Conservation (phyloP, 1,140 invertebrate genomes). For the Sesamia nonagrioides region DNA sequence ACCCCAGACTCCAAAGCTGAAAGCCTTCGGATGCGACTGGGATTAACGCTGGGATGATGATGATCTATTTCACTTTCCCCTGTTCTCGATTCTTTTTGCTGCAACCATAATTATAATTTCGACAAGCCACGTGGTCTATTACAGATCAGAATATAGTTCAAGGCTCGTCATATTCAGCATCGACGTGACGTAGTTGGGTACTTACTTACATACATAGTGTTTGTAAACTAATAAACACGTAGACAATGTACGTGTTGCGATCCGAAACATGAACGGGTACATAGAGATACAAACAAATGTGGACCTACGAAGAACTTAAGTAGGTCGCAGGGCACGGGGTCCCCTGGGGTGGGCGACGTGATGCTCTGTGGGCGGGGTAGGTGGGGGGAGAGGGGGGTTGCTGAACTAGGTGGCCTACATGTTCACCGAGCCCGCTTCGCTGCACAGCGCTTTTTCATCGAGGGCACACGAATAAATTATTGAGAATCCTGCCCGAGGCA, state of each 20-base stretch:
- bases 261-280: neutral
- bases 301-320: slow-evolving; percentile 66
- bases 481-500: slow-evolving; percentile 16
- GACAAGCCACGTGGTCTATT: neutral
- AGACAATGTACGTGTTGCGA: slow-evolving; percentile 11
- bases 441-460: slow-evolving; percentile 68
- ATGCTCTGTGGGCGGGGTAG: slow-evolving; percentile 12
- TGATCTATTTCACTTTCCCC: slow-evolving; percentile 68
- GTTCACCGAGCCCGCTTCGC: slow-evolving; percentile 57
- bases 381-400: slow-evolving; percentile 48
- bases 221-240: neutral
- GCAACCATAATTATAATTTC: slow-evolving; percentile 13
- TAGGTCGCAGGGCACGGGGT: slow-evolving; percentile 70
- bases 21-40: too few species aligned
- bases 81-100: slow-evolving; percentile 54
- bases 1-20: too few species aligned
- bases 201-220: neutral
- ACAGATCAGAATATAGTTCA: neutral
- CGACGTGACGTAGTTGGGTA: neutral
- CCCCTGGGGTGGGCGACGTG: slow-evolving; percentile 45
- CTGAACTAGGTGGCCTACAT: slow-evolving; percentile 79
- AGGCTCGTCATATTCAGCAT: slow-evolving; percentile 7
- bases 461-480: slow-evolving; percentile 67
- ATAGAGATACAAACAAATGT: neutral
- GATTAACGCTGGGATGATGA: too few species aligned